phyloP scores from a whole-genome alignment of 2,888 invertebrate genomes.

The Augiades crinisus region DNA sequence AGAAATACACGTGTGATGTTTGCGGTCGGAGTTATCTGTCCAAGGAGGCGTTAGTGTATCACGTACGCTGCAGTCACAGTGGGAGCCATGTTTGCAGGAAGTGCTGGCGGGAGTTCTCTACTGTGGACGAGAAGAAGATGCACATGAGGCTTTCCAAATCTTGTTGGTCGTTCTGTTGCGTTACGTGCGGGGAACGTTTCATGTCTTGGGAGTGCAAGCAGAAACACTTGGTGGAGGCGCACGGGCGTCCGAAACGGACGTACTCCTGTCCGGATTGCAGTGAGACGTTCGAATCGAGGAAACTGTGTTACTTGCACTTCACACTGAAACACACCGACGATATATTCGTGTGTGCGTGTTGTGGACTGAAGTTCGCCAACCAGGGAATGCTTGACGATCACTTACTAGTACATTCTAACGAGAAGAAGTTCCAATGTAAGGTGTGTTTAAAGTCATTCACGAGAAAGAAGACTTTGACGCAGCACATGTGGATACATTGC shows the following conservation, averaged over 20 bases:
- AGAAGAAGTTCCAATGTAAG: constrained; percentile 64
- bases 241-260: constrained; percentile 44
- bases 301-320: constrained; percentile 57
- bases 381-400: constrained; percentile 60
- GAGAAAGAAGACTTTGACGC: constrained; percentile 64
- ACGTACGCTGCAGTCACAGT: constrained; percentile 55
- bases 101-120: constrained; percentile 60
- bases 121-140: constrained; percentile 46
- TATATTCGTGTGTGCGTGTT: constrained; percentile 51
- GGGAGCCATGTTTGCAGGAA: constrained; percentile 55
- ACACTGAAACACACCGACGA: constrained; percentile 56
- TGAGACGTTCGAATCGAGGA: constrained; percentile 47
- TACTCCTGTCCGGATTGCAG: constrained; percentile 62
- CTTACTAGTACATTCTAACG: constrained; percentile 69
- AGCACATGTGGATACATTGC: constrained; percentile 69
- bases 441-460: constrained; percentile 74
- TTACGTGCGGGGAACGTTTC: constrained; percentile 60
- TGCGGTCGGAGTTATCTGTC: constrained; percentile 62
- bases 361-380: constrained; percentile 53
- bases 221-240: constrained; percentile 50
- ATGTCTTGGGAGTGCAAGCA: constrained; percentile 62
- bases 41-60: constrained; percentile 58
- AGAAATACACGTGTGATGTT: constrained; percentile 59
- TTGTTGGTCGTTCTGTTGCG: constrained; percentile 60
- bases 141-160: constrained; percentile 50